Evolutionary conservation across 23 tunicate genomes (phyloP).

Genomic region (Diplosoma virens): DNA sequence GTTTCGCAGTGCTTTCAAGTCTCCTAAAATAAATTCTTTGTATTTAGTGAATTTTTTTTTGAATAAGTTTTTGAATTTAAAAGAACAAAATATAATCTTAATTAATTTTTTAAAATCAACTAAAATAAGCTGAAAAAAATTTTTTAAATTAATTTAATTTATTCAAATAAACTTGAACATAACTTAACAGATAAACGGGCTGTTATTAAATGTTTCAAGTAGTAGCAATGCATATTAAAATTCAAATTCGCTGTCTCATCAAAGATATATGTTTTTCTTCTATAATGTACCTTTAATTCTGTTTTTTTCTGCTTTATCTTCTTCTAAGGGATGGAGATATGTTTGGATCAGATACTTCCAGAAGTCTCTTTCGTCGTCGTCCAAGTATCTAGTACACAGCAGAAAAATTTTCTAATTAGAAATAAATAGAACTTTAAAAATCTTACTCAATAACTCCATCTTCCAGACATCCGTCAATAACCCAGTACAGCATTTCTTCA

Average conservation of each 20-base stretch:
- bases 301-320: constrained; percentile 37
- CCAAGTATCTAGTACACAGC: constrained; percentile 45
- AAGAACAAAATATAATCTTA: too few relatives aligned
- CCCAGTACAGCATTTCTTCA: constrained; percentile 76
- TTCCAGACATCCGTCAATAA: constrained; percentile 60
- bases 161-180: too few relatives aligned
- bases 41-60: too few relatives aligned
- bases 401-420: neutral
- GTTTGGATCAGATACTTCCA: constrained; percentile 69
- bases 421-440: neutral
- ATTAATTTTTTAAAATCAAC: too few relatives aligned
- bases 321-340: constrained; percentile 58
- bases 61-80: too few relatives aligned
- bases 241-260: neutral
- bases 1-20: constrained; percentile 71
- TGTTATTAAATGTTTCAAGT: too few relatives aligned
- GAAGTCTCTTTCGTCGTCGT: constrained; percentile 69
- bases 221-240: neutral
- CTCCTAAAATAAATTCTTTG: too few relatives aligned
- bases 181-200: too few relatives aligned
- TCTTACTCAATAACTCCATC: constrained; percentile 83
- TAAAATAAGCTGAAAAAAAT: too few relatives aligned
- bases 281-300: constrained; percentile 33
- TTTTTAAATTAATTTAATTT: too few relatives aligned
- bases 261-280: neutral